A percentile compares a stretch with the other conserved stretches of the same genome.
Evolutionary conservation across 1,140 invertebrate species (phyloP).

Genomic region (Samia ricini): DNA sequence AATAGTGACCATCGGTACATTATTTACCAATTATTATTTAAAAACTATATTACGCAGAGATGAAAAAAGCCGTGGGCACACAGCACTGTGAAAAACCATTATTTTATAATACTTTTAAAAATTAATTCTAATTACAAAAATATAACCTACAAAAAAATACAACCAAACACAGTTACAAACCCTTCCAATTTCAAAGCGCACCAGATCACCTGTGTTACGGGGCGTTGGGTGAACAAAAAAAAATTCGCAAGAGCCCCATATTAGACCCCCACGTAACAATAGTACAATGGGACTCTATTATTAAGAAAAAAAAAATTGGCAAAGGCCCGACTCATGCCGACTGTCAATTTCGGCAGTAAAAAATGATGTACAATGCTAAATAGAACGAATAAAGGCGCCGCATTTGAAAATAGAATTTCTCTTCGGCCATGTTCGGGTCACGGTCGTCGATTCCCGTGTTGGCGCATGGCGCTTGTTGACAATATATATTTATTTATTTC

Average conservation of each 20-base stretch:
- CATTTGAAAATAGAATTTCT: constrained; percentile 4
- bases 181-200: constrained; percentile 13
- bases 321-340: constrained; percentile 37
- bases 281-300: constrained; percentile 40
- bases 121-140: neutral
- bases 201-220: constrained; percentile 38
- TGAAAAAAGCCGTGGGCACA: too few relatives aligned
- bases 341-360: constrained; percentile 43
- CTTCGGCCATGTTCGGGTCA: constrained; percentile 10
- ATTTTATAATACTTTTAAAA: neutral
- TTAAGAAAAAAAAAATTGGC: constrained; percentile 42
- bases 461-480: constrained; percentile 35
- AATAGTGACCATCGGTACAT: too few relatives aligned
- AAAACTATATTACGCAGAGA: too few relatives aligned
- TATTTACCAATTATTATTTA: too few relatives aligned
- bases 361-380: constrained; percentile 37
- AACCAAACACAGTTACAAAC: constrained; percentile 10
- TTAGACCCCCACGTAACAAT: constrained; percentile 54
- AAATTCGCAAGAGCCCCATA: constrained; percentile 38
- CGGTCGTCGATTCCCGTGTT: constrained; percentile 11
- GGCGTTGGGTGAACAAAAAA: constrained; percentile 22
- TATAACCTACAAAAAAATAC: neutral
- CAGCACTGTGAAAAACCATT: neutral
- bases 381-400: constrained; percentile 30
- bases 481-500: neutral